Evolutionary conservation across 1,140 invertebrate species (phyloP).

Genomic region (Bombus ignitus): DNA sequence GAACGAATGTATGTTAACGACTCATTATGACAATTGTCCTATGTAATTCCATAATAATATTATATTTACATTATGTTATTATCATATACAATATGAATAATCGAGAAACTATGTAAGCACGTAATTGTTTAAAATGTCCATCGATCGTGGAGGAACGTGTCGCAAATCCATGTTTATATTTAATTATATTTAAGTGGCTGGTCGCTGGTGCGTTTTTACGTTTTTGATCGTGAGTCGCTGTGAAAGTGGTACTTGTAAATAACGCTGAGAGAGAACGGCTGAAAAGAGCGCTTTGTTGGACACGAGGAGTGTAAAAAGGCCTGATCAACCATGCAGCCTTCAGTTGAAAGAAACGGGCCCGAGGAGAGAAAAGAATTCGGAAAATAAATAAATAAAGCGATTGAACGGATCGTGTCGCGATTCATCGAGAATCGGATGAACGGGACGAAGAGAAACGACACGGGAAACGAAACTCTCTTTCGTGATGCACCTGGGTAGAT

Average conservation of each 20-base stretch:
- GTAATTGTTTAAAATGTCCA: background rate
- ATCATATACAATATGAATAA: background rate
- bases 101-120: background rate
- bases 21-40: too few species aligned
- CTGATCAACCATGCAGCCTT: conserved; percentile 78
- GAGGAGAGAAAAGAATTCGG: conserved; percentile 11
- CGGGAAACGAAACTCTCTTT: conserved; percentile 42
- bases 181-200: background rate
- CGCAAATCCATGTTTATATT: background rate
- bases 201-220: conserved; percentile 20
- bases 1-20: too few species aligned
- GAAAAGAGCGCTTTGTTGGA: conserved; percentile 53
- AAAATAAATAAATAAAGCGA: background rate
- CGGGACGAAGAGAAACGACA: conserved; percentile 15
- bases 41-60: too few species aligned
- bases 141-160: background rate
- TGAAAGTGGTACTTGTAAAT: conserved; percentile 51
- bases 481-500: background rate
- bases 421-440: conserved; percentile 5
- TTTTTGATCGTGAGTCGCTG: conserved; percentile 18
- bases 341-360: conserved; percentile 62
- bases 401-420: background rate
- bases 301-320: conserved; percentile 69
- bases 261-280: conserved; percentile 41
- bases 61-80: background rate